Conservation (phyloP, 2,888 invertebrate genomes). For the Bembecia ichneumoniformis region DNA sequence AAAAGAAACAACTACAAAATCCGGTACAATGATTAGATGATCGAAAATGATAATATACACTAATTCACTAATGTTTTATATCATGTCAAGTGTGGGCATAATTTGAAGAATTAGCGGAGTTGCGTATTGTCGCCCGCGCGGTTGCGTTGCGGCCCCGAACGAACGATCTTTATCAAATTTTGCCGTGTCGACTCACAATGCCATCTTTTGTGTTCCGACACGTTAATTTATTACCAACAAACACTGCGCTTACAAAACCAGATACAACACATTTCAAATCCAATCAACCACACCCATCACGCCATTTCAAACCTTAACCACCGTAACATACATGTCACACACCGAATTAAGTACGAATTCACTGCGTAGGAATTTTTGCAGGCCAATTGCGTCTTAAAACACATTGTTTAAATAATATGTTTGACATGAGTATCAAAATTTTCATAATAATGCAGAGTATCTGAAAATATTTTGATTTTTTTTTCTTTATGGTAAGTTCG, state of each 20-base stretch:
- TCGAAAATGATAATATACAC: background rate
- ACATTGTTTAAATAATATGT: constrained; percentile 5
- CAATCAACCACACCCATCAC: constrained; percentile 30
- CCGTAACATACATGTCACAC: constrained; percentile 2
- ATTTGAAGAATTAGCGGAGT: constrained; percentile 26
- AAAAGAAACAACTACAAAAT: background rate
- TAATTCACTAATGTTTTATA: constrained; percentile 12
- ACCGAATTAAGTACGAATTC: background rate
- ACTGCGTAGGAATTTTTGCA: constrained; percentile 8
- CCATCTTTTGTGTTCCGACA: constrained; percentile 66
- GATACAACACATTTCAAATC: constrained; percentile 45
- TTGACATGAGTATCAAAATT: background rate
- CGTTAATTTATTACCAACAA: constrained; percentile 64
- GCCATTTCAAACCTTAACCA: constrained; percentile 4
- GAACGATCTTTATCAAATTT: constrained; percentile 57
- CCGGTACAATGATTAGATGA: background rate
- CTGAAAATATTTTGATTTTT: too few relatives aligned
- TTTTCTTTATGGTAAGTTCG: too few relatives aligned
- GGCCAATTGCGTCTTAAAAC: constrained; percentile 9
- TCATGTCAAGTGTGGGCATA: constrained; percentile 15
- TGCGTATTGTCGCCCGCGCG: constrained; percentile 15
- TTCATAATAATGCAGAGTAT: too few relatives aligned
- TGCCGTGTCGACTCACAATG: constrained; percentile 63
- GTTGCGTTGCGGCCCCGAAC: constrained; percentile 17
- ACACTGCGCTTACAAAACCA: constrained; percentile 48